Base-by-base conservation (phyloP, 2,888 invertebrate species). In the Pristionchus mayeri region DNA sequence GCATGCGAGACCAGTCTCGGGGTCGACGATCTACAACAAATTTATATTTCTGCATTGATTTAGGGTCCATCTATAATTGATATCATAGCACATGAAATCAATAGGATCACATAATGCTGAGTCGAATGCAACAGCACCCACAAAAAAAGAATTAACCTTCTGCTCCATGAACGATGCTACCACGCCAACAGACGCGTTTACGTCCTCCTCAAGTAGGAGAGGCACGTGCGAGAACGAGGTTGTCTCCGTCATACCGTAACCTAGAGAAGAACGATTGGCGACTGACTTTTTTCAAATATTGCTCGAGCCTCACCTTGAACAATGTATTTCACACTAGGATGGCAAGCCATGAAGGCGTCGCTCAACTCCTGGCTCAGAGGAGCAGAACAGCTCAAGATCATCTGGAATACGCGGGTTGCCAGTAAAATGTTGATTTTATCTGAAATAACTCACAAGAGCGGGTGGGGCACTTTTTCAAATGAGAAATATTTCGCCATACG, bases 111-210 rank as follows among this genome's bases (percentile, higher is more conserved):
- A n/a, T n/a, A n/a, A n/a, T n/a, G n/a, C n/a, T n/a, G n/a, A n/a
- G n/a, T n/a, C n/a, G n/a, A n/a, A n/a, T n/a, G n/a, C n/a, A n/a
- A n/a, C n/a, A n/a, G n/a, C n/a, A n/a, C n/a, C n/a, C n/a, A n/a
- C n/a, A n/a, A n/a, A n/a, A n/a, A n/a, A n/a, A n/a, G n/a, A 54
- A 54, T 18, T 18, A 54, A 67, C 67, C 11, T 67, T 67, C 67
- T 67, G 67, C n/a, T 67, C 67, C 3, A 27, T 18, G 16, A 7
- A 30, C 4, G 67, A 4, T 2, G 30, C 67, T 0, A 67, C 3
- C 0, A 40, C 67, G 34, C 67, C 67, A 37, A 18, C 2, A 0
- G 67, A 67, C 2, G 67, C 67, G 16, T 30, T 67, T 2, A 27
- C 67, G 4, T 37, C 67, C 16, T 67, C 40, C 16, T 67, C 3